Base-by-base conservation (phyloP, 2,888 invertebrate genomes). In the Pogonocherus hispidulus region DNA sequence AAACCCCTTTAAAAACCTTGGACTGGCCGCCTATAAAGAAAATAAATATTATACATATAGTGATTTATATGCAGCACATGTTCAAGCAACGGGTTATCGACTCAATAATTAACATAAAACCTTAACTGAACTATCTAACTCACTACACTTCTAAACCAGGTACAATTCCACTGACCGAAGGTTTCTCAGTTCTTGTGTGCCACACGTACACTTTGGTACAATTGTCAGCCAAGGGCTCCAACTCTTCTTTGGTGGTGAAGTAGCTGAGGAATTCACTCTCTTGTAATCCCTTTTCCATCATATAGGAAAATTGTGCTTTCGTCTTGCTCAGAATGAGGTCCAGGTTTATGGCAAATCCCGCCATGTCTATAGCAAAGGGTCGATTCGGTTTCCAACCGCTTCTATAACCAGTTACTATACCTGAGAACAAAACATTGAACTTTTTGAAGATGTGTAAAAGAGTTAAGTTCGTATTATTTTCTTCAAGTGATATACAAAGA, bases 321-420 rank as follows among this genome's bases (percentile, higher is more conserved):
- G 92, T 90, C 78, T 92, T 90, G 16, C 90, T 87, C 3, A 94
- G 84, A 51, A 97, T 88, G 63, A 95, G 85, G 16, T 91, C 90
- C 1, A 94, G 86, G 82, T 95, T 95, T 44, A 97, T 92, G 5
- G 94, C 97, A 82, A 98, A 98, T 0, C 96, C 98, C 0, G 99
- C 99, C 99, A 99, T 99, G 82, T 99, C 99, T 37, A 98, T 91
- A 0, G 99, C 97, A 87, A 98, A 99, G 0, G 94, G 93, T 69
- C 99, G 88, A 77, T 95, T 92, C 0, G 97, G 94, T 80, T 94
- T 93, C 95, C 97, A 99, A 0, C 91, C 93, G 0, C 93, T 92
- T 77, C 89, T 90, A 84, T 90, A 94, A 9, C 90, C 90, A 9
- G 84, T 84, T 3, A 92, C 90, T 79, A 87, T 88, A 37, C 88